A percentile compares a stretch with the other conserved stretches of the same genome.
These are phyloP conservation scores for Dasypus novemcinctus DNA, from an alignment of 2,113 vertebrate species.

Conservation along the genomic window DNA sequence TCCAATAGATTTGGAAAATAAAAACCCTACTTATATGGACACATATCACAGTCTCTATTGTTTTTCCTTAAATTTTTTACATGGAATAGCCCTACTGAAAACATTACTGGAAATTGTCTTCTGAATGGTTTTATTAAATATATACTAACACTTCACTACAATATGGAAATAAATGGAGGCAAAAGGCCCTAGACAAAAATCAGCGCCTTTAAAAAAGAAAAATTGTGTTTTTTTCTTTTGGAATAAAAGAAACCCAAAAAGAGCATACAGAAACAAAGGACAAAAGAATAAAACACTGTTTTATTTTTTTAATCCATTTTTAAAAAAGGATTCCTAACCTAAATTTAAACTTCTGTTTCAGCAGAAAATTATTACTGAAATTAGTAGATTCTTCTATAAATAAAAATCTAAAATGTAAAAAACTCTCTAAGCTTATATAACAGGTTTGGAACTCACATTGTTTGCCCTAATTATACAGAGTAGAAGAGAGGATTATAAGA, in stretches of 20 bases:
- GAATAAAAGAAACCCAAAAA: slow-evolving; percentile 49
- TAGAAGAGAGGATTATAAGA: slow-evolving; percentile 33
- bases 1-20: slow-evolving; percentile 22
- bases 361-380: slow-evolving; percentile 45
- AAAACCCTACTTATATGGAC: not conserved
- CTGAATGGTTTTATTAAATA: slow-evolving; percentile 29
- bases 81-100: slow-evolving; percentile 37
- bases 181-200: not conserved
- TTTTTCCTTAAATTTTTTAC: slow-evolving; percentile 49
- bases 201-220: not conserved
- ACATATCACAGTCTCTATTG: slow-evolving; percentile 4
- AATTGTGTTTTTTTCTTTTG: not conserved
- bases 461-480: slow-evolving; percentile 53
- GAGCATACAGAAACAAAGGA: not conserved
- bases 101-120: not conserved
- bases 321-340: slow-evolving; percentile 3
- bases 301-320: slow-evolving; percentile 37
- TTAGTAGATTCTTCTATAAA: slow-evolving; percentile 28
- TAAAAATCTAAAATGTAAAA: slow-evolving; percentile 53
- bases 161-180: not conserved
- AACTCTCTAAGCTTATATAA: slow-evolving; percentile 70
- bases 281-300: not conserved
- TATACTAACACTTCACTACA: slow-evolving; percentile 8
- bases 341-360: slow-evolving; percentile 52
- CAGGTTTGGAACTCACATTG: slow-evolving; percentile 46